A percentile compares a stretch with the other conserved stretches of the same genome.
Conservation (phyloP, 2,113 vertebrate genomes). For the Leuciscus idus region DNA sequence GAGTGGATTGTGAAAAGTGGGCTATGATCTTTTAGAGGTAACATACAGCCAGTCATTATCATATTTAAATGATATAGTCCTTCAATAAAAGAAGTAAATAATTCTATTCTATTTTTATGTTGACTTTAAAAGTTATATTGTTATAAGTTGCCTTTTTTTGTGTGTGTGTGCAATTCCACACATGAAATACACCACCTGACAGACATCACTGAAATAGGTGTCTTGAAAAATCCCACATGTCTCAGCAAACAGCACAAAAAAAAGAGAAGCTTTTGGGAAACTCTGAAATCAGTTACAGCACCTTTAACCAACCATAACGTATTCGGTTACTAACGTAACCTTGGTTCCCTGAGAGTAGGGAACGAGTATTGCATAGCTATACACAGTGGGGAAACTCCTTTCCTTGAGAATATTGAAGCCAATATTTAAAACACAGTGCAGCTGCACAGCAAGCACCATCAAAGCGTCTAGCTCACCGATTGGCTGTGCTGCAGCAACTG, state of each 20-base stretch:
- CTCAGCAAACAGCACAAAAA: not conserved
- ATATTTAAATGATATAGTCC: not conserved
- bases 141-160: not conserved
- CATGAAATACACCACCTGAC: not conserved
- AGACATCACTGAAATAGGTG: not conserved
- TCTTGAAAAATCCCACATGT: not conserved
- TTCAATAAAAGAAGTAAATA: not conserved
- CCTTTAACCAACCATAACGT: not conserved
- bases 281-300: not conserved
- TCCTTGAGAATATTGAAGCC: too few relatives aligned
- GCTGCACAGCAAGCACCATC: too few relatives aligned
- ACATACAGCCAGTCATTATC: not conserved
- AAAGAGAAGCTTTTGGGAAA: not conserved
- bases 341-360: too few relatives aligned
- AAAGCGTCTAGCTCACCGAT: too few relatives aligned
- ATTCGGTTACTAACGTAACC: too few relatives aligned
- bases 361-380: too few relatives aligned
- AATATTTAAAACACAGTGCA: too few relatives aligned
- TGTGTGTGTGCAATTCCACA: not conserved
- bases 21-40: not conserved
- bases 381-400: too few relatives aligned
- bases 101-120: not conserved
- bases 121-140: not conserved
- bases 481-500: too few relatives aligned
- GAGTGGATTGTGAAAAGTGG: not conserved